These are phyloP conservation scores for Drosophila subsilvestris DNA, from an alignment of 2,888 invertebrate species.

Conservation along the genomic window DNA sequence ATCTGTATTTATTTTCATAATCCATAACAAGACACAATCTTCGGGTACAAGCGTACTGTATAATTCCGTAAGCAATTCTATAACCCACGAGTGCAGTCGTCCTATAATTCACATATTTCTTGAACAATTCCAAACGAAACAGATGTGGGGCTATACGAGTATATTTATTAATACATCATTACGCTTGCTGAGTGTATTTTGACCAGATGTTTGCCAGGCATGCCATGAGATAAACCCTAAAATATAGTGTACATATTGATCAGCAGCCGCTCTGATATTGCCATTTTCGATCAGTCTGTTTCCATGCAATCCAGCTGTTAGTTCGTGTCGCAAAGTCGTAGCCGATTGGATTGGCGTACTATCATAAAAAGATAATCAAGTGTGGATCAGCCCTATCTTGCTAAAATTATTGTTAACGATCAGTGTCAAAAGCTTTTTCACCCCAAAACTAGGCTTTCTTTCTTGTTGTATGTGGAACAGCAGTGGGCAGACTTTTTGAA, in stretches of 20 bases:
- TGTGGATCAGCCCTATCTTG: neutral
- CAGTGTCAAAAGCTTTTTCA: neutral
- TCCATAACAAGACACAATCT: neutral
- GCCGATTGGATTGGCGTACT: neutral
- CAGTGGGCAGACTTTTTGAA: neutral
- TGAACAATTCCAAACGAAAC: slow-evolving; percentile 2
- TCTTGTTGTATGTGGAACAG: too few species aligned
- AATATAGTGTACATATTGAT: too few species aligned
- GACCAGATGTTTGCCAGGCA: neutral
- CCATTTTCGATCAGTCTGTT: neutral
- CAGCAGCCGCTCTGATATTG: neutral
- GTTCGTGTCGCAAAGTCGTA: neutral
- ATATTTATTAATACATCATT: slow-evolving; percentile 4
- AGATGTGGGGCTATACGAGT: slow-evolving; percentile 16
- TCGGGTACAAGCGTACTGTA: slow-evolving; percentile 31
- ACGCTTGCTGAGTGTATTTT: neutral
- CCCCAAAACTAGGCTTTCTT: neutral
- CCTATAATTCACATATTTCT: slow-evolving; percentile 20
- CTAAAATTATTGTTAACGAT: neutral
- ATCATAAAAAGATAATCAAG: neutral
- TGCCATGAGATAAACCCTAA: neutral
- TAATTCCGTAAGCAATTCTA: neutral
- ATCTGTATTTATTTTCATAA: slow-evolving; percentile 15
- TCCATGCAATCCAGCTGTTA: neutral
- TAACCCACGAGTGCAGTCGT: slow-evolving; percentile 17